Percentiles rank a stretch among this genome's conserved stretches.
phyloP scores from a whole-genome alignment of 2,888 invertebrate species.

The Anagyrus pseudococci region DNA sequence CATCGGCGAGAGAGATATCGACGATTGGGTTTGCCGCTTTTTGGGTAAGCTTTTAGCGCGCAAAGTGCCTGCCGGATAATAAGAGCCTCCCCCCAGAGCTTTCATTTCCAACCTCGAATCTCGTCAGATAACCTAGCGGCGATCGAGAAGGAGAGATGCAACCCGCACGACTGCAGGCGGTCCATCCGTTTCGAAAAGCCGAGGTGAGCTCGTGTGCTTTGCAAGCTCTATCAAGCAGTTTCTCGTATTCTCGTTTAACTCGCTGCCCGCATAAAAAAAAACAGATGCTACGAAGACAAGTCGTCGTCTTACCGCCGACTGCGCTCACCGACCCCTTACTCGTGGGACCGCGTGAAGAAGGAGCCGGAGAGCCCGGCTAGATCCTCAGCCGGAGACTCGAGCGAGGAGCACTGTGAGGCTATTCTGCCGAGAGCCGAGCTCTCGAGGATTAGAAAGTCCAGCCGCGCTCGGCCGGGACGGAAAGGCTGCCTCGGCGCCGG shows the following conservation, averaged over 20 bases:
- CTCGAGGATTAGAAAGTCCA: neutral
- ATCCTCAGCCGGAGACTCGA: neutral
- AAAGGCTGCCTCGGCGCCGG: neutral
- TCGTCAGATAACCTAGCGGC: neutral
- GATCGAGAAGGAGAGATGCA: neutral
- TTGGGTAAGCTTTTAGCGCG: conserved; percentile 25
- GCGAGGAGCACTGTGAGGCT: neutral
- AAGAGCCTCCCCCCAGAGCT: too few species aligned
- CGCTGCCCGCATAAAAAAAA: neutral
- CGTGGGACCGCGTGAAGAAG: conserved; percentile 10
- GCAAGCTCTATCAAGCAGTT: too few species aligned
- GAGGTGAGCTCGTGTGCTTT: neutral
- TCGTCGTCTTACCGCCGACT: neutral
- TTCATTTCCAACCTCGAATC: too few species aligned
- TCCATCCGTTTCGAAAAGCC: neutral
- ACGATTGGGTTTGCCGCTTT: conserved; percentile 39
- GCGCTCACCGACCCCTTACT: conserved; percentile 30
- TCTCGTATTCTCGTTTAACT: neutral
- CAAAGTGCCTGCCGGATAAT: too few species aligned
- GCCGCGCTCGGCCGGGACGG: neutral
- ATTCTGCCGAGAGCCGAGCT: neutral
- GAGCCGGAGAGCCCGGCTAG: too few species aligned
- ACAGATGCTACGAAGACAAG: neutral
- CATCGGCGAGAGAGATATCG: conserved; percentile 15
- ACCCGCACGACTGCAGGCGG: neutral